Base-by-base conservation (phyloP, 2,797 vertebrate species). In the Pelobates cultripes region DNA sequence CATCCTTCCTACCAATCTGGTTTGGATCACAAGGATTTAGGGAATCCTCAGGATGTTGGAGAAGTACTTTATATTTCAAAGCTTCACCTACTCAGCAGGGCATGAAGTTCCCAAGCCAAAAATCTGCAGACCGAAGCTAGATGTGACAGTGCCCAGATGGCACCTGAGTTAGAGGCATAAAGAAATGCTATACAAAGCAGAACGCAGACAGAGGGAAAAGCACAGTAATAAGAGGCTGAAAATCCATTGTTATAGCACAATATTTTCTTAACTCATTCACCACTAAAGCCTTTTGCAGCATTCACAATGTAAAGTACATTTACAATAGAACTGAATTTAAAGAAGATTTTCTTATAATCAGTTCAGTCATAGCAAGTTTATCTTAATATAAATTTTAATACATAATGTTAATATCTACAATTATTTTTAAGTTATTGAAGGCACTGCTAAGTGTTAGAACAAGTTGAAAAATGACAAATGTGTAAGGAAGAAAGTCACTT, bases 61-160 rank as follows among this genome's bases (percentile, higher is more conserved):
- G 60, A 67, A 43, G 67, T 70, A 78, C 67, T 79, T 75, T 70
- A 75, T 75, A 75, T 83, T 79, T 79, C 77, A 79, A 57, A 84
- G 77, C 82, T 79, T 84, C 77, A 76, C 73, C 60, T 84, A 84
- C 44, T 75, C 82, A 84, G 82, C 73, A 76, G 82, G 82, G 66
- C 82, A 84, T 84, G 72, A 79, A 75, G 82, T 75, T 79, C 67
- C 72, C 67, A 55, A 84, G 82, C 82, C 82, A 84, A 84, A 75
- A 84, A 84, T 84, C 77, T 84, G 82, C 77, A 84, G 82, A 84
- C 66, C 82, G 77, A 84, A 84, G 82, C 82, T 84, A 44, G 67
- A 71, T 51, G 77, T 84, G 82, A 84, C 82, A 79, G 77, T 70
- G 73, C 82, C 82, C 82, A 84, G 82, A 84, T 84, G 82, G 82